Evolutionary conservation across 2,888 invertebrate species (phyloP).

Genomic region (Drosophila acutilabella): DNA sequence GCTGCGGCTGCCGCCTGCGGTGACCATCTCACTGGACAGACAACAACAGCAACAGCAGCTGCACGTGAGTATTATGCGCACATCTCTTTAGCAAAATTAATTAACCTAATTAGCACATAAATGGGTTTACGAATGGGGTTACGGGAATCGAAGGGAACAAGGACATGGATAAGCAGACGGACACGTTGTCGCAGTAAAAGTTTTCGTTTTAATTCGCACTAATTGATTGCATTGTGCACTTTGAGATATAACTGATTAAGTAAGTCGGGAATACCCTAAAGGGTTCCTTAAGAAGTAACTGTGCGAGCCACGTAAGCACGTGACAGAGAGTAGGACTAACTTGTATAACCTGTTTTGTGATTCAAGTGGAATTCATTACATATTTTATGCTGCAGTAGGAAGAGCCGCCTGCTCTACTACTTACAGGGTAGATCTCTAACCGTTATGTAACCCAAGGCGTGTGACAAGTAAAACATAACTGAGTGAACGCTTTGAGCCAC

Average conservation of each 20-base stretch:
- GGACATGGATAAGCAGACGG: not conserved
- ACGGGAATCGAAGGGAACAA: not conserved
- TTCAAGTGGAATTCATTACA: too few relatives aligned
- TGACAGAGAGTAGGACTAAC: too few relatives aligned
- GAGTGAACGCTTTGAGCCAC: too few relatives aligned
- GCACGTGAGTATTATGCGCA: slow-evolving; percentile 60
- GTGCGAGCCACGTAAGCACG: too few relatives aligned
- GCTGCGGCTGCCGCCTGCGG: slow-evolving; percentile 62
- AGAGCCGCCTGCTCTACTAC: too few relatives aligned
- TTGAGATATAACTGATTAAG: not conserved
- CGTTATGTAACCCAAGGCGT: too few relatives aligned
- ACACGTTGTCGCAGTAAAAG: slow-evolving; percentile 2
- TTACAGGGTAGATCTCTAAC: too few relatives aligned
- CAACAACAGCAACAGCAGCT: slow-evolving; percentile 67
- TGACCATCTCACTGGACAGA: slow-evolving; percentile 69
- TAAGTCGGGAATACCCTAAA: too few relatives aligned
- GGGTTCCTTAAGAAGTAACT: too few relatives aligned
- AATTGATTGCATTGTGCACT: slow-evolving; percentile 30
- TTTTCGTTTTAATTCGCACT: slow-evolving; percentile 19
- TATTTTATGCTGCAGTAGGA: too few relatives aligned
- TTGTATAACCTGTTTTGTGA: too few relatives aligned
- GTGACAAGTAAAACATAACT: too few relatives aligned
- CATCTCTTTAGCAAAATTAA: slow-evolving; percentile 6
- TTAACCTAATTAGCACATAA: slow-evolving; percentile 35
- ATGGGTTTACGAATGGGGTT: slow-evolving; percentile 2